Percentiles rank a stretch among this genome's conserved stretches.
These are phyloP conservation scores for Lithophane ornitopus DNA, from an alignment of 2,888 invertebrate species.

Conservation along the genomic window DNA sequence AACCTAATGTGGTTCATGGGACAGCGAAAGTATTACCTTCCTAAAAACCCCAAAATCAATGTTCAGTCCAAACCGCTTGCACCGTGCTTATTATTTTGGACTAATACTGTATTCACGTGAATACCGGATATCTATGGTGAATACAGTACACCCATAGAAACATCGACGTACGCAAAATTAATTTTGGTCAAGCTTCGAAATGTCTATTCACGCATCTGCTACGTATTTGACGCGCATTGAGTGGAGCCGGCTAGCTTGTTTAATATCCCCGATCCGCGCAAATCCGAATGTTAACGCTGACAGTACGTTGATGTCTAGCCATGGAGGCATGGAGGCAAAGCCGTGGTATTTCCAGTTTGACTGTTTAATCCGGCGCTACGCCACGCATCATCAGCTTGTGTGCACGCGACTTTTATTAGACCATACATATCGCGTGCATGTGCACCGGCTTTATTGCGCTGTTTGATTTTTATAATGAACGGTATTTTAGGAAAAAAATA, in stretches of 20 bases:
- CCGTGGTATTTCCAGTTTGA: constrained; percentile 79
- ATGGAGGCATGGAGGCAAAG: constrained; percentile 73
- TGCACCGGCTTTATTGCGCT: constrained; percentile 40
- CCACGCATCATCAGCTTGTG: constrained; percentile 70
- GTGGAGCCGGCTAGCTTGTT: constrained; percentile 73
- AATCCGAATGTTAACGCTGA: constrained; percentile 84
- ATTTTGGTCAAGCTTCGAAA: constrained; percentile 50
- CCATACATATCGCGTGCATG: constrained; percentile 53
- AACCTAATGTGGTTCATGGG: no score
- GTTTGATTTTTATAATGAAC: constrained; percentile 38
- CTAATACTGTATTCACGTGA: no score
- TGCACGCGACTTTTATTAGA: constrained; percentile 66
- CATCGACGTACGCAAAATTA: constrained; percentile 25
- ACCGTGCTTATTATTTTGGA: no score
- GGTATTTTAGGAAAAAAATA: background rate
- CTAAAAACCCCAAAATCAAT: background rate
- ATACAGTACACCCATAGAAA: background rate
- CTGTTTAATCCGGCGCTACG: constrained; percentile 78
- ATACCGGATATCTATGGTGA: no score
- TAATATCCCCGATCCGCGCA: constrained; percentile 82
- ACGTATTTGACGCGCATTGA: constrained; percentile 66
- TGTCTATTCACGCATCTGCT: constrained; percentile 49
- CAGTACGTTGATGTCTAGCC: constrained; percentile 77
- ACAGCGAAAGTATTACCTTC: background rate
- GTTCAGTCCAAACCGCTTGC: no score